These are phyloP conservation scores for Drosophila suzukii DNA, from an alignment of 1,140 invertebrate species.

Conservation along the genomic window DNA sequence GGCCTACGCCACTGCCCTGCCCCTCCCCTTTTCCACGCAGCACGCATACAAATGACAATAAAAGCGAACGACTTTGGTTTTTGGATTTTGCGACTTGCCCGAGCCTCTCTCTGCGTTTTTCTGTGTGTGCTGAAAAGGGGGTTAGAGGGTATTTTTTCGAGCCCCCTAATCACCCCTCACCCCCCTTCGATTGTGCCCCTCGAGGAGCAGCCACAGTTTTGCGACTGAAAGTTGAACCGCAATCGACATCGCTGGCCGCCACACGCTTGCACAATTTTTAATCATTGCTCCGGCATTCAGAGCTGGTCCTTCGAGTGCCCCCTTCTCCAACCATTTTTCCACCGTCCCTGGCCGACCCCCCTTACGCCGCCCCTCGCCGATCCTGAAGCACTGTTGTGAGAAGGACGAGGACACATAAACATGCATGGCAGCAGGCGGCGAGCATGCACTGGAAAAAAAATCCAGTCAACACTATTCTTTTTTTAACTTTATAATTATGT, in stretches of 20 bases:
- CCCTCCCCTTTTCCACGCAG: background rate
- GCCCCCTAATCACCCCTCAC: slow-evolving; percentile 1
- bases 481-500: too few relatives aligned
- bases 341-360: background rate
- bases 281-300: slow-evolving; percentile 65
- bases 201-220: slow-evolving; percentile 20
- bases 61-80: slow-evolving; percentile 78
- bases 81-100: slow-evolving; percentile 70
- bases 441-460: slow-evolving; percentile 6
- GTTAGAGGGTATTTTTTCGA: background rate
- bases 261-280: slow-evolving; percentile 80
- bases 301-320: slow-evolving; percentile 29
- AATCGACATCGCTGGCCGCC: slow-evolving; percentile 48
- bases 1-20: background rate
- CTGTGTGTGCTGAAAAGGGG: background rate
- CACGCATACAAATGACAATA: slow-evolving; percentile 79
- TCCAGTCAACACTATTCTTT: background rate
- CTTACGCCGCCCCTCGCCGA: background rate
- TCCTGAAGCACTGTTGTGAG: slow-evolving; percentile 61
- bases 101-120: background rate
- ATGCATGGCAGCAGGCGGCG: slow-evolving; percentile 60
- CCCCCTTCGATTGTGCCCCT: background rate
- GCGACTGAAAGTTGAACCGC: slow-evolving; percentile 47
- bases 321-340: background rate
- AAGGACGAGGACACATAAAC: slow-evolving; percentile 70